Base-by-base conservation (phyloP, 2,888 invertebrate species). In the Eupithecia tripunctaria region DNA sequence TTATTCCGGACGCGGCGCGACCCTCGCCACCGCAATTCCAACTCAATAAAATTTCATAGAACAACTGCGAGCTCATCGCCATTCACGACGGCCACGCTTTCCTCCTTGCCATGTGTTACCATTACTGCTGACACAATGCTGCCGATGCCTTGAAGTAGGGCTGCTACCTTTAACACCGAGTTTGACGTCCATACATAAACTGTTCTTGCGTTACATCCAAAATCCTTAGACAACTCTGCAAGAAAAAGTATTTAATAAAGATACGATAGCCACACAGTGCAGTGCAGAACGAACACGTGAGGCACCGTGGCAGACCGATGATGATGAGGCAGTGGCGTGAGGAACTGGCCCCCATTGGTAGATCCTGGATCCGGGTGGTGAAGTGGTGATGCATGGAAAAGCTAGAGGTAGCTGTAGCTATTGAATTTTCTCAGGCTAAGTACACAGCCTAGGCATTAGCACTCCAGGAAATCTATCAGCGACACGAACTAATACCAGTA, bases 31-130 rank as follows among this genome's bases (percentile, higher is more conserved):
- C 76, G 78, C 77, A 80, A 77, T 80, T 78, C 76, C 76, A 78
- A 78, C 75, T 77, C 76, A 78, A 82, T 83, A 84, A 80, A 83
- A 82, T 85, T 82, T 81, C 82, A 82, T 80, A 82, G 84, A 80
- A 82, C 76, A 80, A 82, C 80, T 79, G 81, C 80, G 76, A 75
- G 73, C 80, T 86, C 82, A 86, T 88, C 86, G 79, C 77, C 77
- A 88, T 88, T 88, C 88, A 86, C 81, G 80, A 78, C 82, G 78
- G 79, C 77, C 78, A 74, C 80, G 83, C 84, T 87, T 85, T 88
- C 82, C 84, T 84, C 83, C 83, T 83, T 81, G 81, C 84, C 86
- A 84, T 87, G 86, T 85, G 87, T 86, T 85, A 84, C 84, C 84
- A 84, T 84, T 85, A 84, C 67, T 82, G 85, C 84, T 84, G 86